Base-by-base conservation (phyloP, 2,888 invertebrate species). In the Heteromyza rotundicornis region DNA sequence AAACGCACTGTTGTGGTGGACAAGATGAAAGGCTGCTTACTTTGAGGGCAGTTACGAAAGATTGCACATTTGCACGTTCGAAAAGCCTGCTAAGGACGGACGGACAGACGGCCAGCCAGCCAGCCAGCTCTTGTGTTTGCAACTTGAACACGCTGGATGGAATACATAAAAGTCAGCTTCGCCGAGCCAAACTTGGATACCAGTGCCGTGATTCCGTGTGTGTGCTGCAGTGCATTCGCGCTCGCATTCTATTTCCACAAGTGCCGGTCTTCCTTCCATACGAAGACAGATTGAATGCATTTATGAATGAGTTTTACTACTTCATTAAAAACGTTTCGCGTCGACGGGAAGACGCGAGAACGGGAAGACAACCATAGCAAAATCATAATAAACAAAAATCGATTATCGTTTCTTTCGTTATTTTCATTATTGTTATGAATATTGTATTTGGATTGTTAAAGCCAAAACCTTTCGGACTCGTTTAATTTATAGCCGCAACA, bases 261-360 rank as follows among this genome's bases (percentile, higher is more conserved):
- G 35, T 35, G 35, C 52, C n/a, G 17, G 1, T 24, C 59, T 64
- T 40, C 56, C 59, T 61, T 57, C 53, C 51, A 64, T 55, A 60
- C 59, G 62, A 27, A 60, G 68, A 67, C 68, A 57, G 66, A 64
- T 68, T 77, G 77, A 75, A 72, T 73, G 72, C 70, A 74, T 82
- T 82, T 81, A 80, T 82, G 82, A 82, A 82, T 82, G 82, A 79
- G 77, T 79, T 82, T 82, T 81, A 82, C 82, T 82, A 82, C 82
- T 81, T 82, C 80, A 80, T 81, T 81, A 81, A 82, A 76, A 80
- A 76, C 61, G 65, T 63, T 60, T 53, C n/a, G n/a, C n/a, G n/a
- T n/a, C n/a, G 53, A 60, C 27, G 14, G 57, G 64, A 66, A 40
- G 24, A 53, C 51, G 23, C 40, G 47, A 47, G 14, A 20, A n/a